phyloP scores from a whole-genome alignment of 2,888 invertebrate genomes.

The Tryphoninae sp. region DNA sequence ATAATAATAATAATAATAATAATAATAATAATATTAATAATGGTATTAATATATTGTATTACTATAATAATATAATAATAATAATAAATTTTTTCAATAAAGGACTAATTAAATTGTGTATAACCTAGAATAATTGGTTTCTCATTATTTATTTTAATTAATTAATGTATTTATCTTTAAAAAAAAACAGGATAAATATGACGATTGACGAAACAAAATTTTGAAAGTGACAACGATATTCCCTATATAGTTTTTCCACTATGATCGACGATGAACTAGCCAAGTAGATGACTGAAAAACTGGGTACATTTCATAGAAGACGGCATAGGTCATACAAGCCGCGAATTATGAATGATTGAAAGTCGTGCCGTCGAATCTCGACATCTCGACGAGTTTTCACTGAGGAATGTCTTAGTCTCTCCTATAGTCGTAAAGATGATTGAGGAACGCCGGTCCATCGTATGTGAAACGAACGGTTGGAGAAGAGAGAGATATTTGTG shows the following conservation, averaged over 20 bases:
- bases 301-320: not conserved
- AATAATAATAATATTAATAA: too few relatives aligned
- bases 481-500: slow-evolving; percentile 61
- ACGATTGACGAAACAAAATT: too few relatives aligned
- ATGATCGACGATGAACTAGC: slow-evolving; percentile 20
- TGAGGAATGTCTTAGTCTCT: not conserved
- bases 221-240: too few relatives aligned
- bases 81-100: too few relatives aligned
- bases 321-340: slow-evolving; percentile 13
- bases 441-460: slow-evolving; percentile 45
- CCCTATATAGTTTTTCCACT: not conserved
- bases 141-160: too few relatives aligned
- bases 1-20: too few relatives aligned
- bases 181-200: too few relatives aligned
- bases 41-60: too few relatives aligned
- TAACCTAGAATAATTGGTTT: too few relatives aligned
- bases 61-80: too few relatives aligned
- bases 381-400: slow-evolving; percentile 44
- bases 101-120: too few relatives aligned
- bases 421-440: slow-evolving; percentile 37
- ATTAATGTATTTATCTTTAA: too few relatives aligned
- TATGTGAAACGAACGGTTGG: slow-evolving; percentile 34
- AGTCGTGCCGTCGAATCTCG: slow-evolving; percentile 5
- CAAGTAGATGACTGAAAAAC: not conserved
- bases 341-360: slow-evolving; percentile 52